Conservation (phyloP, 2,113 vertebrate genomes). For the Mystacornis crossleyi region DNA sequence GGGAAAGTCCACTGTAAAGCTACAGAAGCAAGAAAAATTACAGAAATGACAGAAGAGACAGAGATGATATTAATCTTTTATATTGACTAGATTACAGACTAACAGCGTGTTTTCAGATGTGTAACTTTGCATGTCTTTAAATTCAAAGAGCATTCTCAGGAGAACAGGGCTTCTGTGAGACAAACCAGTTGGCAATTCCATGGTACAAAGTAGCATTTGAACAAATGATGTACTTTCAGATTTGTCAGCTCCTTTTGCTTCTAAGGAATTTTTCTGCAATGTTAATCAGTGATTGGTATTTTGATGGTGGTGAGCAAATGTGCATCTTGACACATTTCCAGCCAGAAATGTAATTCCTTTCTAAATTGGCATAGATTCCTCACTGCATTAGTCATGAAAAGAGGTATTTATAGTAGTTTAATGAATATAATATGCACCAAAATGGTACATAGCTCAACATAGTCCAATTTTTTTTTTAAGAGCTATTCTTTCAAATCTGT, state of each 20-base stretch:
- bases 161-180: neutral
- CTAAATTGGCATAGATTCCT: neutral
- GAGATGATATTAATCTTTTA: neutral
- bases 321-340: neutral
- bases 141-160: neutral
- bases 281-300: neutral
- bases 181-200: neutral
- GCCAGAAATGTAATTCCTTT: conserved; percentile 5
- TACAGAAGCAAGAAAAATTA: neutral
- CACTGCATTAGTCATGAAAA: neutral
- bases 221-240: neutral
- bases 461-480: neutral
- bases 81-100: neutral
- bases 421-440: neutral
- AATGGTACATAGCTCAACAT: neutral
- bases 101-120: neutral
- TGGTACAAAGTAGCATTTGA: neutral
- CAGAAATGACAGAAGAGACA: neutral
- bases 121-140: neutral
- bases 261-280: neutral
- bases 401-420: neutral
- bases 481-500: neutral
- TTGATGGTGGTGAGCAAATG: neutral
- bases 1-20: neutral
- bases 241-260: neutral